Base-by-base conservation (phyloP, 2,888 invertebrate genomes). In the Synergus japonicus region DNA sequence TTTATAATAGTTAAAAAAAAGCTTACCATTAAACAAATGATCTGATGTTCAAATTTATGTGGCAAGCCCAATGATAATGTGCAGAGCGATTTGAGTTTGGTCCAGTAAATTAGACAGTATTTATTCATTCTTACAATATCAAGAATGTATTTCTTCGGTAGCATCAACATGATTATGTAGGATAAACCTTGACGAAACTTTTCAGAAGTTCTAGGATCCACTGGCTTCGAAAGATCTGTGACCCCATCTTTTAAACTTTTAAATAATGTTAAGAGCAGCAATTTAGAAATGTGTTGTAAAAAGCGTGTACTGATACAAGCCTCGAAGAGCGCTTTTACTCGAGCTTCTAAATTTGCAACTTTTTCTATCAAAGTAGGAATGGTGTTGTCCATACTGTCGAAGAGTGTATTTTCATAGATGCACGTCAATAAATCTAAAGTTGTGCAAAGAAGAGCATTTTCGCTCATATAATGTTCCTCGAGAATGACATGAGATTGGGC, bases 401-500 rank as follows among this genome's bases (percentile, higher is more conserved):
- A 92, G 10, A 90, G 67, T 12, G 89, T 88, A 44, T 90, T 89
- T 58, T 92, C 92, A 9, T 91, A 60, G 46, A 92, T 90, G 64
- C 81, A 88, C 1, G 89, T 88, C 37, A 92, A 77, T 22, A 92
- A 81, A 79, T 90, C 91, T 49, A 92, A 78, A 3, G 91, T 90
- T 1, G 89, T 85, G 37, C 90, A 88, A 2, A 92, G 78, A 22
- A 90, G 82, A 22, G 87, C 87, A 77, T 92, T 91, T 79, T 85
- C 94, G 92, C 88, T 93, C 91, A 44, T 92, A 91, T 85, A 94
- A 0, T 94, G 87, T 92, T 87, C 93, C 92, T 85, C 91, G 66
- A 83, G 89, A 84, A 84, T 88, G 84, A 83, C 85, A 18, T 87
- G 83, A 13, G 85, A 76, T 37, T 90, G 88, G 5, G 90, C 88